Percentiles rank a stretch among this genome's conserved stretches.
phyloP scores from a whole-genome alignment of 2,888 invertebrate genomes.

The Blastobasis lacticolella region DNA sequence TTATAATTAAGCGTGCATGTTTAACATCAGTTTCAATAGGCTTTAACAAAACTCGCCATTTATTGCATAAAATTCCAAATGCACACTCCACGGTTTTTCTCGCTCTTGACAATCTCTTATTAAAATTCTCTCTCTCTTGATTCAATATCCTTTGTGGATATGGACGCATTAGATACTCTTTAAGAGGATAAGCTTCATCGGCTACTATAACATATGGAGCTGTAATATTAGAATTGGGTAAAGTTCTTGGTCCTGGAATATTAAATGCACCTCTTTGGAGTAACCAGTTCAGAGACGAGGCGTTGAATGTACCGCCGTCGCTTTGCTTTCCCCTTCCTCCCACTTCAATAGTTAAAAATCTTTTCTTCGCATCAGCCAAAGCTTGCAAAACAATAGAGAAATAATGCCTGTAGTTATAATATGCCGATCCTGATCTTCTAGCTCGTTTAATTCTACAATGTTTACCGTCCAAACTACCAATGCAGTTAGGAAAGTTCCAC shows the following conservation, averaged over 20 bases:
- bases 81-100: constrained; percentile 13
- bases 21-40: constrained; percentile 19
- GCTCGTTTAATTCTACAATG: constrained; percentile 13
- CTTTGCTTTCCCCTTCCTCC: constrained; percentile 14
- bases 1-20: constrained; percentile 18
- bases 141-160: constrained; percentile 7
- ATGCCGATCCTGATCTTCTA: constrained; percentile 4
- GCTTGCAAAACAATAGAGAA: constrained; percentile 14
- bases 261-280: constrained; percentile 8
- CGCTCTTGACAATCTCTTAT: constrained; percentile 14
- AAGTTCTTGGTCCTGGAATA: constrained; percentile 1
- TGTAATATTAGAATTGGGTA: constrained; percentile 6
- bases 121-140: constrained; percentile 10
- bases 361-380: constrained; percentile 14
- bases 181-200: constrained; percentile 18
- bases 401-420: constrained; percentile 11
- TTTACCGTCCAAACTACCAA: constrained; percentile 13
- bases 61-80: constrained; percentile 12
- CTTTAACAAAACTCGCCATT: constrained; percentile 13
- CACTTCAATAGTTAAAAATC: constrained; percentile 12
- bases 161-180: constrained; percentile 15
- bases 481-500: constrained; percentile 13
- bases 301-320: constrained; percentile 14
- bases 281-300: constrained; percentile 12
- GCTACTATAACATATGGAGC: constrained; percentile 8